Percentiles rank a stretch among this genome's conserved stretches.
phyloP scores from a whole-genome alignment of 2,888 invertebrate species.

The Harpalus rufipes region DNA sequence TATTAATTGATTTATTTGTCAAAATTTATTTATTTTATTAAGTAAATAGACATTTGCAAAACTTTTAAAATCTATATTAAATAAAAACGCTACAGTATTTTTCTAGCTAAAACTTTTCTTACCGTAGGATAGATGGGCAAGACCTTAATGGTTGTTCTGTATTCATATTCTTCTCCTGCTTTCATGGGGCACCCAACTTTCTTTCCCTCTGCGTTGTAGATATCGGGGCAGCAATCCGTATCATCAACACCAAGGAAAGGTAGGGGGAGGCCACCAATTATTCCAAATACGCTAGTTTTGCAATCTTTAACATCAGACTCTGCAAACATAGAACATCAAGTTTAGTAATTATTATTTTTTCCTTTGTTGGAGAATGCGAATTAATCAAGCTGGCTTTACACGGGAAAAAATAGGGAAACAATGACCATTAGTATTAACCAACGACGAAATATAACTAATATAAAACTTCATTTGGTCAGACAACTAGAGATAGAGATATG shows the following conservation, averaged over 20 bases:
- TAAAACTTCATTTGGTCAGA: too few relatives aligned
- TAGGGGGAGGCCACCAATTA: constrained; percentile 81
- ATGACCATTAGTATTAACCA: too few relatives aligned
- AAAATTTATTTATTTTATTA: too few relatives aligned
- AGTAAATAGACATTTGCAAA: too few relatives aligned
- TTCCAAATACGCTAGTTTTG: constrained; percentile 79
- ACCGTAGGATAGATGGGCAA: constrained; percentile 80
- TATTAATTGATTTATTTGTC: too few relatives aligned
- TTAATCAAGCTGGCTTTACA: too few relatives aligned
- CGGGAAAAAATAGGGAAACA: too few relatives aligned
- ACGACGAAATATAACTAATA: too few relatives aligned
- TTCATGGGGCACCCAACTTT: constrained; percentile 84
- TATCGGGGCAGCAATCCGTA: constrained; percentile 82
- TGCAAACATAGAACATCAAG: neutral
- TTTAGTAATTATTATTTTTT: neutral
- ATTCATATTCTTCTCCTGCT: constrained; percentile 83
- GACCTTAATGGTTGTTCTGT: constrained; percentile 82
- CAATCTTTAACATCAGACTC: constrained; percentile 4
- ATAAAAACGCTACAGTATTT: too few relatives aligned
- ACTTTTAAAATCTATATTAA: too few relatives aligned
- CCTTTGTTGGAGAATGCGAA: neutral
- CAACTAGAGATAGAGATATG: too few relatives aligned
- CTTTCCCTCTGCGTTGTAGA: constrained; percentile 81
- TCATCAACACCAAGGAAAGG: constrained; percentile 90
- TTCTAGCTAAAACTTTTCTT: neutral